Conservation (phyloP, 2,113 vertebrate species). For the Cephalopterus ornatus region DNA sequence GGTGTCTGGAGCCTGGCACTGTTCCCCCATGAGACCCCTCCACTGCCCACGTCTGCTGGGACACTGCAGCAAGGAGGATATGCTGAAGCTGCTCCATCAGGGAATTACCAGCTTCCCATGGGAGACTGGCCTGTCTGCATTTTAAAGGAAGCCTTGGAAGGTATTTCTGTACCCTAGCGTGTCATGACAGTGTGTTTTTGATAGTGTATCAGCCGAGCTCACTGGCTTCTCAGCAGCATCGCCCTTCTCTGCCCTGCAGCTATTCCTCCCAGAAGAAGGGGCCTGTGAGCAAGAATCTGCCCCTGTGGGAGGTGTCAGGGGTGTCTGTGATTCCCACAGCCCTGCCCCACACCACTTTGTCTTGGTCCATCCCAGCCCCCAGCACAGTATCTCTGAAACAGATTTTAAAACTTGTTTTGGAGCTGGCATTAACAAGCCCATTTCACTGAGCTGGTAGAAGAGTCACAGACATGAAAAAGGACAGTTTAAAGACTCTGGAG, state of each 20-base stretch:
- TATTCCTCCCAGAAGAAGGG: not conserved
- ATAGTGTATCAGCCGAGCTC: not conserved
- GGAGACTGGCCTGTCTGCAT: not conserved
- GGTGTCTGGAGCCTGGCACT: not conserved
- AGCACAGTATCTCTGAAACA: not conserved
- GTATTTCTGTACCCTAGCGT: accelerated
- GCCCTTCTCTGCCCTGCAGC: not conserved
- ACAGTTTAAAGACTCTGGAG: not conserved
- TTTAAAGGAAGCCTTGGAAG: not conserved
- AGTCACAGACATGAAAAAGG: not conserved
- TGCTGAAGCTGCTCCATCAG: not conserved
- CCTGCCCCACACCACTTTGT: not conserved
- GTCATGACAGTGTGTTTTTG: accelerated
- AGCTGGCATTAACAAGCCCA: not conserved
- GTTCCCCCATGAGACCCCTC: not conserved
- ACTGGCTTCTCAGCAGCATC: not conserved
- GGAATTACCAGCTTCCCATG: not conserved
- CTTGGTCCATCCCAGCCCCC: not conserved
- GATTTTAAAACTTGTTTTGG: not conserved
- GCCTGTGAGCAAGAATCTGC: not conserved
- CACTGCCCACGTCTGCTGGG: not conserved
- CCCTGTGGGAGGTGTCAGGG: not conserved
- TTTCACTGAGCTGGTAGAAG: not conserved
- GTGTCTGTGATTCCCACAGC: accelerated
- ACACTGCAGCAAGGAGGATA: not conserved